Conservation (phyloP, 1,140 invertebrate genomes). For the Euwallacea fornicatus region DNA sequence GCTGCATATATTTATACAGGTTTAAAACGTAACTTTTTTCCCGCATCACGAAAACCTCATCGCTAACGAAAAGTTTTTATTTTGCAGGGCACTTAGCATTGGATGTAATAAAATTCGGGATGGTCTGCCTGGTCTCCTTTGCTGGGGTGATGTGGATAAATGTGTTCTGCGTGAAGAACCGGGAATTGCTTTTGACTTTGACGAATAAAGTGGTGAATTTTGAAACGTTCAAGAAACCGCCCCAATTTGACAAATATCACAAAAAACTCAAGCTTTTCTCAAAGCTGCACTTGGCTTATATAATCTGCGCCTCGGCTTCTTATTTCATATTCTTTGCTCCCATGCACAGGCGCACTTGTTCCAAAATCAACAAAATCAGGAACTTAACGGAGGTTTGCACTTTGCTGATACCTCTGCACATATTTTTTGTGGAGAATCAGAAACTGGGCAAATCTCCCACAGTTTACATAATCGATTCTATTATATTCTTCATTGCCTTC, state of each 20-base stretch:
- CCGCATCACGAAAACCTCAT: too few species aligned
- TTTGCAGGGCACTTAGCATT: constrained; percentile 3
- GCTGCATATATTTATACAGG: too few species aligned
- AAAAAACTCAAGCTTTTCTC: constrained; percentile 13
- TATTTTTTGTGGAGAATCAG: constrained; percentile 3
- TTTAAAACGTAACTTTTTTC: too few species aligned
- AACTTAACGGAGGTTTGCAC: constrained; percentile 16
- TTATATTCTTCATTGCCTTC: neutral
- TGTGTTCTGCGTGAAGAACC: constrained; percentile 13
- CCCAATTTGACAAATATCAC: constrained; percentile 3
- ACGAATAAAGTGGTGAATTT: neutral
- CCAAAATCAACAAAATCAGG: neutral
- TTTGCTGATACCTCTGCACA: constrained; percentile 4
- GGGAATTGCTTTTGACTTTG: constrained; percentile 1
- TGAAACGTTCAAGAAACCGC: constrained; percentile 7
- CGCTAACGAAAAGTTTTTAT: neutral
- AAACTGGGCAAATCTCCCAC: neutral
- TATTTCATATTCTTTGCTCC: constrained; percentile 20
- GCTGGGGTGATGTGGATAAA: constrained; percentile 16
- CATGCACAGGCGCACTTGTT: constrained; percentile 1
- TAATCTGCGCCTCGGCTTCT: neutral
- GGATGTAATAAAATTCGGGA: neutral
- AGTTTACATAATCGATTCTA: neutral
- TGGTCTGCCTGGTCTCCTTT: constrained; percentile 10
- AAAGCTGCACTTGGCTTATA: constrained; percentile 13